phyloP scores from a whole-genome alignment of 2,113 vertebrate genomes.

The Ictalurus punctatus region DNA sequence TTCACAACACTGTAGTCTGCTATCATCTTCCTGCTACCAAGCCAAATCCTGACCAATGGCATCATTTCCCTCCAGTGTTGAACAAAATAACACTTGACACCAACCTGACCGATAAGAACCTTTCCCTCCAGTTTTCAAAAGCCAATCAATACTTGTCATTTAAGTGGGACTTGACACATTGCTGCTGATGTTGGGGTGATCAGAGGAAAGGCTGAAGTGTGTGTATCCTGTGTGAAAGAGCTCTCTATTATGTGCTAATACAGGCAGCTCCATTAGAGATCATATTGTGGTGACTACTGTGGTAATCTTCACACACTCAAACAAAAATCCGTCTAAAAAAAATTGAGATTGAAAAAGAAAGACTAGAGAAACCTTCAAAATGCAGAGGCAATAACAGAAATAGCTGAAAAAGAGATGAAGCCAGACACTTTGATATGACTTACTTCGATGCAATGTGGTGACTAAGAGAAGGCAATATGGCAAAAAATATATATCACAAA shows the following conservation, averaged over 20 bases:
- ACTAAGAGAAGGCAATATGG: not conserved
- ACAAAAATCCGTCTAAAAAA: conserved; percentile 7
- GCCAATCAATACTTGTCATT: conserved; percentile 34
- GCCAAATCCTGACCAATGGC: conserved; percentile 16
- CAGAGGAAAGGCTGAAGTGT: conserved; percentile 35
- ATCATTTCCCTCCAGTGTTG: conserved; percentile 30
- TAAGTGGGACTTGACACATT: conserved; percentile 45
- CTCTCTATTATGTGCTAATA: conserved; percentile 40
- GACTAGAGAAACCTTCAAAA: conserved; percentile 11
- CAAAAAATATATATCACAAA: not conserved
- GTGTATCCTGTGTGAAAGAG: conserved; percentile 53
- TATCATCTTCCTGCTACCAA: conserved; percentile 10
- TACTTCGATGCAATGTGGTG: not conserved
- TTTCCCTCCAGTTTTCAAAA: conserved; percentile 44
- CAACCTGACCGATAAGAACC: conserved; percentile 27
- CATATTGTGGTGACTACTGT: not conserved
- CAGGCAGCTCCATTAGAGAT: conserved; percentile 36
- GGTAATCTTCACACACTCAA: conserved; percentile 23
- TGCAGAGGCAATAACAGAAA: not conserved
- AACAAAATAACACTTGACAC: conserved; percentile 21
- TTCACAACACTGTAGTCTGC: conserved; percentile 10
- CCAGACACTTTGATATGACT: conserved; percentile 27
- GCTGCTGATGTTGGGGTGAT: conserved; percentile 8
- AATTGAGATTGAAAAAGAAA: not conserved
- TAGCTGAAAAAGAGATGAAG: conserved; percentile 3